A percentile compares a stretch with the other conserved stretches of the same genome.
phyloP scores from a whole-genome alignment of 2,888 invertebrate species.

The Drosophila prolongata region DNA sequence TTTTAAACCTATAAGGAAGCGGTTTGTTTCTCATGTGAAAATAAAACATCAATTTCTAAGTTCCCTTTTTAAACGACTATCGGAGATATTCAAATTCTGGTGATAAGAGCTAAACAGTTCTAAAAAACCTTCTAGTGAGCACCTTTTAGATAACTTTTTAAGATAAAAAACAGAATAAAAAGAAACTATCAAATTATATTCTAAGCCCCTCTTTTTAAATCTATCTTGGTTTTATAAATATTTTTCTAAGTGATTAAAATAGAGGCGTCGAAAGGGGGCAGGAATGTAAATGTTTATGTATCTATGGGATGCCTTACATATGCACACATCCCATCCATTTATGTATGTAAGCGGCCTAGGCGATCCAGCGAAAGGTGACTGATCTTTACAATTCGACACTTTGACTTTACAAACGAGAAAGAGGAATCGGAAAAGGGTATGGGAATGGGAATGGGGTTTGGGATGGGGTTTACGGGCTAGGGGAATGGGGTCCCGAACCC shows the following conservation, averaged over 20 bases:
- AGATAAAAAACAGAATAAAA: too few species aligned
- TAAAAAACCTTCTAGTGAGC: too few species aligned
- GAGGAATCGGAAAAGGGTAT: constrained; percentile 23
- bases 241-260: constrained; percentile 8
- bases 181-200: too few species aligned
- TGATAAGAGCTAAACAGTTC: too few species aligned
- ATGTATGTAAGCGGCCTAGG: constrained; percentile 46
- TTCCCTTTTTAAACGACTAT: too few species aligned
- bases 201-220: too few species aligned
- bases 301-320: constrained; percentile 57
- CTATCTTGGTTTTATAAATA: fast-evolving
- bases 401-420: constrained; percentile 62
- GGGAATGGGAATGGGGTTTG: constrained; percentile 4
- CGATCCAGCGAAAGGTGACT: constrained; percentile 68
- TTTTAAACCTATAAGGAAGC: neutral
- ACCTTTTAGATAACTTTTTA: too few species aligned
- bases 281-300: constrained; percentile 72
- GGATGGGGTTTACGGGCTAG: constrained; percentile 3
- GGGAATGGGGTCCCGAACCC: constrained; percentile 2
- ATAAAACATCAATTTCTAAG: too few species aligned
- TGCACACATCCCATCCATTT: constrained; percentile 27
- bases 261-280: constrained; percentile 6
- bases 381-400: constrained; percentile 79
- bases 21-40: too few species aligned
- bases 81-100: too few species aligned